Base-by-base conservation (phyloP, 1,140 invertebrate species). In the Eriosoma lanigerum region DNA sequence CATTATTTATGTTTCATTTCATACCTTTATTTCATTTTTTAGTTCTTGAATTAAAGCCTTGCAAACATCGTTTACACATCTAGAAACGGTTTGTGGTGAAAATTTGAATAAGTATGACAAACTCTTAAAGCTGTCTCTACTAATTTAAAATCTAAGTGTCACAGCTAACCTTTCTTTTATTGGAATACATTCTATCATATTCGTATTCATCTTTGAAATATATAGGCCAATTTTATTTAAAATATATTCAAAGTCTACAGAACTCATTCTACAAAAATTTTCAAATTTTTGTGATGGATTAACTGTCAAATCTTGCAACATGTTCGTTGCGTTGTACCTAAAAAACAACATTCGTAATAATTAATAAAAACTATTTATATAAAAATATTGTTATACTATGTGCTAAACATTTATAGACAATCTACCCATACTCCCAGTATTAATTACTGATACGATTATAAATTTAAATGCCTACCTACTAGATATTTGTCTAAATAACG, bases 221-320 rank as follows among this genome's bases (percentile, higher is more conserved):
- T 26, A 15, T 29, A 50, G 50, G 9, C 48, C 72, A 32, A 75
- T 56, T 54, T 75, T 56, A 54, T 24, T 56, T 29, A 75, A 19
- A 4, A 26, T 19, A 17, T 8, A 73, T 9, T 75, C 72, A 54
- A 52, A 75, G 52, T 73, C 52, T 24, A 13, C 15, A 6, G 48
- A 13, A 48, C 2, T 21, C 46, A 73, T 73, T n/a, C 68, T 44
- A n/a, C 68, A 73, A 73, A 73, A 73, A n/a, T 38, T 66, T 66
- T 66, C 32, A 66, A 66, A 44, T 38, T 66, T 66, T 38, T 29
- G 4, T 9, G 19, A 66, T n/a, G n/a, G 38, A 19, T 66, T 15
- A 38, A 32, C 9, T 24, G 12, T 58, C 24, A 66, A n/a, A 12
- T 66, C 32, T 0, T 66, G 29, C 32, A 66, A 15, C n/a, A n/a